A percentile compares a stretch with the other conserved stretches of the same genome.
Evolutionary conservation across 23 tunicate genomes (phyloP).

Genomic region (Halocynthia roretzi): DNA sequence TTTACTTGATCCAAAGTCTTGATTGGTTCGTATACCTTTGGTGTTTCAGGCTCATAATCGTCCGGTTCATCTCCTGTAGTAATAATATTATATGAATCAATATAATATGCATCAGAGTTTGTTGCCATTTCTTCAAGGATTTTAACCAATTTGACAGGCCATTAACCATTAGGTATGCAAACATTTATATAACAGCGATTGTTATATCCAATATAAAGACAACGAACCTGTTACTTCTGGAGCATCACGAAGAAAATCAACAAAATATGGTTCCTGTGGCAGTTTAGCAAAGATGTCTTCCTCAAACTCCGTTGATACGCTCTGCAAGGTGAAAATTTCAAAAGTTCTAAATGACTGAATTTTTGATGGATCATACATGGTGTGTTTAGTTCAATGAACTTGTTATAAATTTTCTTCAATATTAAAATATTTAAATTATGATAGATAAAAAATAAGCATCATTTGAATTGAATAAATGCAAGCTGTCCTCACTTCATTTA

Average conservation of each 20-base stretch:
- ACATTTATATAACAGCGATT: background rate
- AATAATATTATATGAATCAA: background rate
- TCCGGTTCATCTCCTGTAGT: conserved; percentile 76
- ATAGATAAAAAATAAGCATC: no score
- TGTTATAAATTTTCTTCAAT: no score
- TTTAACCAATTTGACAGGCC: no score
- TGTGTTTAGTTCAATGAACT: no score
- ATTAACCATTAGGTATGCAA: no score
- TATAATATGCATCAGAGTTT: background rate
- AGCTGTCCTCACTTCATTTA: conserved; percentile 26
- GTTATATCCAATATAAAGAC: background rate
- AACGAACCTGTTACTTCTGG: conserved; percentile 90
- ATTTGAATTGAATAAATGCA: no score
- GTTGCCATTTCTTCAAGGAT: no score
- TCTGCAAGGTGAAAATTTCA: background rate
- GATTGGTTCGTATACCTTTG: conserved; percentile 61
- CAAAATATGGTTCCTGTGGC: conserved; percentile 84
- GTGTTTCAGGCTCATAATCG: conserved; percentile 71
- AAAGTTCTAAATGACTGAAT: no score
- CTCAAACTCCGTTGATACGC: conserved; percentile 45
- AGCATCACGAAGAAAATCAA: conserved; percentile 93
- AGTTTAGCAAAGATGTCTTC: conserved; percentile 51
- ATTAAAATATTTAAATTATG: no score
- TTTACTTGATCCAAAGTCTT: conserved; percentile 33
- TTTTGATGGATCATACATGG: no score